These are phyloP conservation scores for Anthrax anthrax DNA, from an alignment of 2,888 invertebrate species.

Conservation along the genomic window DNA sequence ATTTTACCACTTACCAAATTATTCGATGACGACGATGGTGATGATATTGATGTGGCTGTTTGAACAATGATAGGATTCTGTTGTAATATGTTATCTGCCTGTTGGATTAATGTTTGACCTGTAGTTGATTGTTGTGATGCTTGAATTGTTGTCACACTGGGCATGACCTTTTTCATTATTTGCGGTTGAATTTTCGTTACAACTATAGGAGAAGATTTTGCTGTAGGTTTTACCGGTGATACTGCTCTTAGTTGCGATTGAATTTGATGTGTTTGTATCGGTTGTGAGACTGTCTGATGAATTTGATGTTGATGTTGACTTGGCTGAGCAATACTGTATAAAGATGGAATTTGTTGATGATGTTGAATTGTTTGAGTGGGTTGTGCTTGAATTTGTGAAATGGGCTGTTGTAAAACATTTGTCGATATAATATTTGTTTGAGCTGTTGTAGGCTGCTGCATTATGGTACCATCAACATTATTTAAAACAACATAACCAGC, in stretches of 20 bases:
- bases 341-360: conserved; percentile 8
- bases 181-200: conserved; percentile 20
- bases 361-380: conserved; percentile 10
- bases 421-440: conserved; percentile 30
- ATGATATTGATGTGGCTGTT: conserved; percentile 1
- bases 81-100: background rate
- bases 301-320: conserved; percentile 8
- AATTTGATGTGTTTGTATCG: conserved; percentile 11
- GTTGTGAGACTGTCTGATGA: conserved; percentile 1
- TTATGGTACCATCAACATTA: conserved; percentile 35
- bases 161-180: conserved; percentile 26
- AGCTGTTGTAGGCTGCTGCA: conserved; percentile 14
- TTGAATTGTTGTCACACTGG: conserved; percentile 14
- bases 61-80: conserved; percentile 4
- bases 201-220: conserved; percentile 12
- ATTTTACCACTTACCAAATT: conserved; percentile 3
- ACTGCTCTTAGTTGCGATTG: conserved; percentile 28
- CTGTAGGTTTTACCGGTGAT: conserved; percentile 11
- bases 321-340: conserved; percentile 7
- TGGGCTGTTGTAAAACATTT: conserved; percentile 35
- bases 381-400: conserved; percentile 10
- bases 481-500: conserved; percentile 57
- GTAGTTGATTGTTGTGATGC: conserved; percentile 1
- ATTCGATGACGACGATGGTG: too few relatives aligned
- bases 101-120: conserved; percentile 3